A percentile compares a stretch with the other conserved stretches of the same genome.
phyloP scores from a whole-genome alignment of 2,888 invertebrate species.

The Podabrus alpinus region DNA sequence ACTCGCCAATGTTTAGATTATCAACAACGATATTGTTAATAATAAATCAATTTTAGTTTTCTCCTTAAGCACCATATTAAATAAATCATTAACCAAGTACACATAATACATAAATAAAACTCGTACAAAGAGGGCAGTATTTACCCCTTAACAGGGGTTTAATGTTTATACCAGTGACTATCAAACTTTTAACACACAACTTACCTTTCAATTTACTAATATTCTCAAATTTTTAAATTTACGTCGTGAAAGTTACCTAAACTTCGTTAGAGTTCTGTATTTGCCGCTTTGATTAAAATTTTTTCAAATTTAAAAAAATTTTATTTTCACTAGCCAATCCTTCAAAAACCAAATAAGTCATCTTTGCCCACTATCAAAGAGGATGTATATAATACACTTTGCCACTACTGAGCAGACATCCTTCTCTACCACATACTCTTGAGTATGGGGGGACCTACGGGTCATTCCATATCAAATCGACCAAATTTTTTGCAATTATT shows the following conservation, averaged over 20 bases:
- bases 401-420: too few relatives aligned
- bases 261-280: too few relatives aligned
- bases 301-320: too few relatives aligned
- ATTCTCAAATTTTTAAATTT: not conserved
- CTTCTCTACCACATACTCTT: too few relatives aligned
- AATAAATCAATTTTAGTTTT: not conserved
- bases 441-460: too few relatives aligned
- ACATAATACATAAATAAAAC: conserved; percentile 3
- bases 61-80: not conserved
- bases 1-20: not conserved
- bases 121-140: conserved; percentile 3
- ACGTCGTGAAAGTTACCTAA: not conserved
- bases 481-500: too few relatives aligned
- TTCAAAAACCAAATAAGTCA: too few relatives aligned
- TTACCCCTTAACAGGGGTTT: not conserved
- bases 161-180: not conserved
- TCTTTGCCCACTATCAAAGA: too few relatives aligned
- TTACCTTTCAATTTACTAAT: not conserved
- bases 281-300: too few relatives aligned
- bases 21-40: not conserved
- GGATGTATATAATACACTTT: too few relatives aligned
- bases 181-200: not conserved
- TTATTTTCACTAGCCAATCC: too few relatives aligned
- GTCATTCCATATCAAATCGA: too few relatives aligned
- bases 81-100: conserved; percentile 1